A percentile compares a stretch with the other conserved stretches of the same genome.
These are phyloP conservation scores for Tyto alba DNA, from an alignment of 2,113 vertebrate species.

Conservation along the genomic window DNA sequence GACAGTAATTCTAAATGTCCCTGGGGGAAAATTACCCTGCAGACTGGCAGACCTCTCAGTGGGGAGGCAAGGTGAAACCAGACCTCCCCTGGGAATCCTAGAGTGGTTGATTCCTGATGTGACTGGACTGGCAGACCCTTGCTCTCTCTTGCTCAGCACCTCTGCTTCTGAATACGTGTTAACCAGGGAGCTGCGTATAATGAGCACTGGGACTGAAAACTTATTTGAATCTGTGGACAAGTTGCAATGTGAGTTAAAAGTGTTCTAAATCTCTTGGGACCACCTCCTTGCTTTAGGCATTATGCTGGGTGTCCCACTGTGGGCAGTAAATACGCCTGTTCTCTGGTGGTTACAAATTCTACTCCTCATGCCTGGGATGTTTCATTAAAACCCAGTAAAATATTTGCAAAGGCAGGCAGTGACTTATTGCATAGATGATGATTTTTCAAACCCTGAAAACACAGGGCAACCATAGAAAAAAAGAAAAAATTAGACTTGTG, in stretches of 20 bases:
- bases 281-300: not conserved
- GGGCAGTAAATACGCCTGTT: not conserved
- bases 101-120: accelerated
- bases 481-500: not conserved
- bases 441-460: conserved; percentile 17
- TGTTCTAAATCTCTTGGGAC: not conserved
- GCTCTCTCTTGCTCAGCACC: not conserved
- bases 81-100: not conserved
- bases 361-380: not conserved
- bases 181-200: not conserved
- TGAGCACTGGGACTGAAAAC: not conserved
- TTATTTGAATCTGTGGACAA: not conserved
- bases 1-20: not conserved
- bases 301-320: not conserved
- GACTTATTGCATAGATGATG: not conserved
- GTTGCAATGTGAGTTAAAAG: not conserved
- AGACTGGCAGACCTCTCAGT: not conserved
- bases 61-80: not conserved
- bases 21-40: not conserved
- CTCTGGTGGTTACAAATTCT: not conserved
- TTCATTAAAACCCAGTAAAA: not conserved
- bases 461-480: not conserved
- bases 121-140: not conserved
- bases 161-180: not conserved
- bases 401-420: not conserved